Conservation (phyloP, 2,113 vertebrate genomes). For the Pogonocichla stellata region DNA sequence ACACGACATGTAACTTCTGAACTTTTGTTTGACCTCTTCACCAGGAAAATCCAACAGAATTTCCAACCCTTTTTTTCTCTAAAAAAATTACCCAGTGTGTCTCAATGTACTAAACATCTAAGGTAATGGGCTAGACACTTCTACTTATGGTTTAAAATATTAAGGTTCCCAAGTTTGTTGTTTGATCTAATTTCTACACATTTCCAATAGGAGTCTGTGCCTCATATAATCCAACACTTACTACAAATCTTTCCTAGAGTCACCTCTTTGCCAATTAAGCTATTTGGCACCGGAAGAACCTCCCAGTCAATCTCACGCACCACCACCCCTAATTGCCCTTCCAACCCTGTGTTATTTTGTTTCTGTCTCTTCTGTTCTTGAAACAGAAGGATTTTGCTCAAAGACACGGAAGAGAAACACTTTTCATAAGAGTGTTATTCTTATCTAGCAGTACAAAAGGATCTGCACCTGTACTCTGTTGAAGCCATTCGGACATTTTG, state of each 20-base stretch:
- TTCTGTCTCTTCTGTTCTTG: background rate
- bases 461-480: background rate
- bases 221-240: background rate
- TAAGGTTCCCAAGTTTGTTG: background rate
- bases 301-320: background rate
- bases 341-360: background rate
- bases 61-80: background rate
- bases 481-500: background rate
- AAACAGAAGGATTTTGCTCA: background rate
- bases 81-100: background rate
- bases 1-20: background rate
- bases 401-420: background rate
- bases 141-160: background rate
- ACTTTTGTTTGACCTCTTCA: background rate
- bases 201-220: background rate
- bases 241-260: background rate
- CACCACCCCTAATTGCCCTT: background rate
- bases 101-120: background rate
- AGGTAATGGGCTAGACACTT: background rate
- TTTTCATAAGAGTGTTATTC: background rate
- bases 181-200: background rate
- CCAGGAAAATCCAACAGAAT: background rate
- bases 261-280: background rate
- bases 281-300: background rate
- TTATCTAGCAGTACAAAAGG: background rate